These are phyloP conservation scores for Trisateles emortualis DNA, from an alignment of 2,888 invertebrate species.

Conservation along the genomic window DNA sequence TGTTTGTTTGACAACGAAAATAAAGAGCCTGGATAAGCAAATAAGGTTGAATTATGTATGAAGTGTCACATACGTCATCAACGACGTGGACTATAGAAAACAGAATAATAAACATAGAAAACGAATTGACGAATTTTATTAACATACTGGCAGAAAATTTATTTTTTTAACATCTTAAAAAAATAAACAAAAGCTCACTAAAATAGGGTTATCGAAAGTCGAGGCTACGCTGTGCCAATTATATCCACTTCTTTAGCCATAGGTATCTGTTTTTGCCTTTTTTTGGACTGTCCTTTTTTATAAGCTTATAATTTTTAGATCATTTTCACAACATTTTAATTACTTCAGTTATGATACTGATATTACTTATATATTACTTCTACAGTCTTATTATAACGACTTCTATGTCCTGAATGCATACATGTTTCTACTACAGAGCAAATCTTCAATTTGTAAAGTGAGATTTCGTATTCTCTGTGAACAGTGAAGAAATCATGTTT, in stretches of 20 bases:
- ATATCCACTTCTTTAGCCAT: no score
- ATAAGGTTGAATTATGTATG: slow-evolving; percentile 39
- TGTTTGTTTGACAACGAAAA: slow-evolving; percentile 35
- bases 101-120: not conserved
- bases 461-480: slow-evolving; percentile 1
- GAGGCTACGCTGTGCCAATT: no score
- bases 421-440: slow-evolving; percentile 2
- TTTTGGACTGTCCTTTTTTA: no score
- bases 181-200: no score
- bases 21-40: slow-evolving; percentile 27
- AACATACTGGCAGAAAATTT: no score
- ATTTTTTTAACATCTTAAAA: no score
- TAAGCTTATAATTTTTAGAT: no score
- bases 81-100: not conserved
- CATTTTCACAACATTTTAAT: no score
- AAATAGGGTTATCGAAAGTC: no score
- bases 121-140: not conserved
- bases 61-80: slow-evolving; percentile 17
- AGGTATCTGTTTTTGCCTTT: no score
- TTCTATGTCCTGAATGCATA: not conserved
- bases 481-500: not conserved
- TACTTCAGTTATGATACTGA: no score
- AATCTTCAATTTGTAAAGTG: not conserved
- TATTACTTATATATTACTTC: no score
- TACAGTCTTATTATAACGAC: not conserved